Conservation (phyloP, 1,140 invertebrate species). For the Solenopsis invicta region DNA sequence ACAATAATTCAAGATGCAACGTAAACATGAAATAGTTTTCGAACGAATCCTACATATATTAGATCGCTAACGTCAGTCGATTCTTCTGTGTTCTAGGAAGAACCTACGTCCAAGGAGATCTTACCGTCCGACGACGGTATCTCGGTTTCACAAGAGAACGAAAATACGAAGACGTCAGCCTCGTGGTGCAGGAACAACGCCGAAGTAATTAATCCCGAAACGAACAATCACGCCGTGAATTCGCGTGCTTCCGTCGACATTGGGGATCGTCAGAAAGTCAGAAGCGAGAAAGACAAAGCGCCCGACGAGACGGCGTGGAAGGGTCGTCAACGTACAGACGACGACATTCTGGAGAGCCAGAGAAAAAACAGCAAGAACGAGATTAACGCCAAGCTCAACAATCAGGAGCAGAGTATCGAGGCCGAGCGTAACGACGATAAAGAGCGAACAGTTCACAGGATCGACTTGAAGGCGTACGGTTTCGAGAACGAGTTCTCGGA, state of each 20-base stretch:
- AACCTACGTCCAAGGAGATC: conserved; percentile 46
- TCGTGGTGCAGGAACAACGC: conserved; percentile 67
- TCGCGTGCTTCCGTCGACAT: neutral
- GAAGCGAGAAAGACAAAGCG: conserved; percentile 11
- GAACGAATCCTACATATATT: neutral
- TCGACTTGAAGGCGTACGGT: conserved; percentile 82
- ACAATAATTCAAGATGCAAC: neutral
- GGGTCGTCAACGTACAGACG: conserved; percentile 54
- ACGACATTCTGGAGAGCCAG: conserved; percentile 74
- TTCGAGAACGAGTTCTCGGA: conserved; percentile 79
- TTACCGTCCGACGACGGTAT: conserved; percentile 7
- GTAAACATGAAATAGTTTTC: neutral
- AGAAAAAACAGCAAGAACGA: conserved; percentile 77
- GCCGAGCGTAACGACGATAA: conserved; percentile 67
- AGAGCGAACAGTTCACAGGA: conserved; percentile 74
- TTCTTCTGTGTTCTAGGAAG: conserved; percentile 68
- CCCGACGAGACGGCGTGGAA: conserved; percentile 22
- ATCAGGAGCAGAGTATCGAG: conserved; percentile 57
- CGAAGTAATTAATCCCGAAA: conserved; percentile 52
- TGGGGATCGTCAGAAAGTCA: neutral
- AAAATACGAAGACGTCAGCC: conserved; percentile 52
- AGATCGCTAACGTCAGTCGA: conserved; percentile 23
- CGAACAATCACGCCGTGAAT: conserved; percentile 3
- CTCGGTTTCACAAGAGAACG: conserved; percentile 34
- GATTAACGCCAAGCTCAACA: conserved; percentile 78